Conservation (phyloP, 2,888 invertebrate genomes). For the Tinea trinotella region DNA sequence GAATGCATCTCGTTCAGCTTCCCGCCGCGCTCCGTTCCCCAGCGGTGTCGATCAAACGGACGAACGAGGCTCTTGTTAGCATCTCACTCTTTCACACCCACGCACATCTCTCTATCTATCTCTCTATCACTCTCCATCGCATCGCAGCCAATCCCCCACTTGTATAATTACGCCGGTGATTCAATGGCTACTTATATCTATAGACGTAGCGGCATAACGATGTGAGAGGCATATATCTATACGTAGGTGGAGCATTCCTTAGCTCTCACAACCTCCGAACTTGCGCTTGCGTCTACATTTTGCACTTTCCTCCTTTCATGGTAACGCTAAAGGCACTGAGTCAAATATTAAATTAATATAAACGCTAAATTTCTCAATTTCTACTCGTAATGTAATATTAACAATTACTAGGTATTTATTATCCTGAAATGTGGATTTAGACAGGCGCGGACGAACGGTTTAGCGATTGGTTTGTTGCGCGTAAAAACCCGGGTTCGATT, state of each 20-base stretch:
- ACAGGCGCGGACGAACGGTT: too few species aligned
- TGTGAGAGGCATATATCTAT: slow-evolving; percentile 52
- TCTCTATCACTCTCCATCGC: slow-evolving; percentile 47
- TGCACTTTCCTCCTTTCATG: not conserved
- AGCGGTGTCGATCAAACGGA: slow-evolving; percentile 72
- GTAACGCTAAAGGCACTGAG: too few species aligned
- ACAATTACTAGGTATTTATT: too few species aligned
- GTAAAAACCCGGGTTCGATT: too few species aligned
- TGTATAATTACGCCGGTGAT: slow-evolving; percentile 73
- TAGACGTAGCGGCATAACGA: slow-evolving; percentile 54
- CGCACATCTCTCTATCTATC: slow-evolving; percentile 36
- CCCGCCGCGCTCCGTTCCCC: slow-evolving; percentile 57
- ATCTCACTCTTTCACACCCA: slow-evolving; percentile 46
- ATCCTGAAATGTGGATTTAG: too few species aligned
- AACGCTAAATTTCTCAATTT: too few species aligned
- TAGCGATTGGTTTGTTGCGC: too few species aligned
- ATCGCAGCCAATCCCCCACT: slow-evolving; percentile 72
- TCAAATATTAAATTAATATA: too few species aligned
- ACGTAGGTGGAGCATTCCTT: slow-evolving; percentile 31
- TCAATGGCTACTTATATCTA: slow-evolving; percentile 71
- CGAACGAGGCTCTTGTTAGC: slow-evolving; percentile 71
- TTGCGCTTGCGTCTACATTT: slow-evolving; percentile 2
- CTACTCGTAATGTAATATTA: too few species aligned
- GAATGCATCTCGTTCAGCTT: slow-evolving; percentile 63
- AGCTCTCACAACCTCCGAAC: slow-evolving; percentile 18